These are phyloP conservation scores for Strix aluco DNA, from an alignment of 2,113 vertebrate genomes.

Conservation along the genomic window DNA sequence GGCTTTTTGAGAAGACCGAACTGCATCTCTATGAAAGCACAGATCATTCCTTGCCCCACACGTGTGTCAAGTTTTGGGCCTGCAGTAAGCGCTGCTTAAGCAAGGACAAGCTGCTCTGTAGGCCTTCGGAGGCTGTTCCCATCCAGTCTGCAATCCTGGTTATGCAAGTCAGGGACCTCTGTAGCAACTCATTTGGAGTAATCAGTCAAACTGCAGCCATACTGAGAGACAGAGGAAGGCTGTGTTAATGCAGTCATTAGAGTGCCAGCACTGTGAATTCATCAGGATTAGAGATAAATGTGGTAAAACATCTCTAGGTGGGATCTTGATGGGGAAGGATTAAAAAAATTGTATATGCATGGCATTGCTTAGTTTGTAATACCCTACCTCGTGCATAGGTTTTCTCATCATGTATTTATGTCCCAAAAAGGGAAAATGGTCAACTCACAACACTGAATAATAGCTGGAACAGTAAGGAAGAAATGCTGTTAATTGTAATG, in stretches of 20 bases:
- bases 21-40: not conserved
- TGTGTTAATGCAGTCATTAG: constrained; percentile 69
- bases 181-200: constrained; percentile 36
- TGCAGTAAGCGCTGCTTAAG: not conserved
- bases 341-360: not conserved
- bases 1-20: fast-evolving
- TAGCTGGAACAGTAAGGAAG: not conserved
- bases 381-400: not conserved
- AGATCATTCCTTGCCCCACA: fast-evolving
- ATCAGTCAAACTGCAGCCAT: constrained; percentile 62
- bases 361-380: not conserved
- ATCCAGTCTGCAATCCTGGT: not conserved
- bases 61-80: not conserved
- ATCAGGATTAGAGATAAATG: constrained; percentile 21
- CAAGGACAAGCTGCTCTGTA: not conserved
- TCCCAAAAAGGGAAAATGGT: not conserved
- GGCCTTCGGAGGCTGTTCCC: not conserved
- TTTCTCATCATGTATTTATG: not conserved
- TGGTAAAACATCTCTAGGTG: constrained; percentile 9
- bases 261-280: not conserved
- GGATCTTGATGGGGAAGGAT: not conserved
- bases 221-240: constrained; percentile 23
- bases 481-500: not conserved
- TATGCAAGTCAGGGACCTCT: not conserved
- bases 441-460: not conserved